These are phyloP conservation scores for Plagiodera versicolora DNA, from an alignment of 2,888 invertebrate species.

Conservation along the genomic window DNA sequence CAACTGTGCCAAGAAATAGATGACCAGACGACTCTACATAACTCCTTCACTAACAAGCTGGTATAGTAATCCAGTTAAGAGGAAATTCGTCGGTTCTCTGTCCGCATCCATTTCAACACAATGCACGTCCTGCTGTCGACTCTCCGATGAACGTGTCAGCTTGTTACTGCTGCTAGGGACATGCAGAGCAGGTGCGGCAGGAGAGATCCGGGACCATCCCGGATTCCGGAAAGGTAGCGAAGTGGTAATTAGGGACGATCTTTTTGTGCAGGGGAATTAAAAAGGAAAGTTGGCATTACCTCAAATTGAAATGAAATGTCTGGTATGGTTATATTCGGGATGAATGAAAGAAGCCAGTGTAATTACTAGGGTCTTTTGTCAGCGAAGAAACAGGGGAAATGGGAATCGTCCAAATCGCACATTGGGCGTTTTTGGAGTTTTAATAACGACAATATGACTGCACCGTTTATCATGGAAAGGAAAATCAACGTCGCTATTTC, in stretches of 20 bases:
- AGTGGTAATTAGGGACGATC: conserved; percentile 1
- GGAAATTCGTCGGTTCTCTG: conserved; percentile 25
- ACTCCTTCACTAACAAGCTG: conserved; percentile 24
- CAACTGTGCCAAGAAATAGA: too few species aligned
- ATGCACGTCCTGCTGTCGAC: conserved; percentile 27
- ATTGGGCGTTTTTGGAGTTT: too few species aligned
- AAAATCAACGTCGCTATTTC: too few species aligned
- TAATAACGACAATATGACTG: too few species aligned
- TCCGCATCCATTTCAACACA: conserved; percentile 27
- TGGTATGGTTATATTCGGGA: not conserved
- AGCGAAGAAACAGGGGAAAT: too few species aligned
- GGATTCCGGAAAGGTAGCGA: conserved; percentile 10
- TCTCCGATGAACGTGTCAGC: conserved; percentile 24
- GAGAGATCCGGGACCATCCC: conserved; percentile 6
- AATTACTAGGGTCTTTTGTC: too few species aligned
- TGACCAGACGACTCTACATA: not conserved
- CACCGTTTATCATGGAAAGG: too few species aligned
- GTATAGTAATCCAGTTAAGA: conserved; percentile 21
- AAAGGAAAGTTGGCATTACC: not conserved
- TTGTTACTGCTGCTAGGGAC: conserved; percentile 22
- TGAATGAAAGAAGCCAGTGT: too few species aligned
- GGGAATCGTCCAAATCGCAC: too few species aligned
- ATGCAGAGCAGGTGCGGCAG: conserved; percentile 21
- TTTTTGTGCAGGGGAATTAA: conserved; percentile 5
- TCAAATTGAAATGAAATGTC: not conserved